These are phyloP conservation scores for Xiphydria camelus DNA, from an alignment of 2,888 invertebrate genomes.

Conservation along the genomic window DNA sequence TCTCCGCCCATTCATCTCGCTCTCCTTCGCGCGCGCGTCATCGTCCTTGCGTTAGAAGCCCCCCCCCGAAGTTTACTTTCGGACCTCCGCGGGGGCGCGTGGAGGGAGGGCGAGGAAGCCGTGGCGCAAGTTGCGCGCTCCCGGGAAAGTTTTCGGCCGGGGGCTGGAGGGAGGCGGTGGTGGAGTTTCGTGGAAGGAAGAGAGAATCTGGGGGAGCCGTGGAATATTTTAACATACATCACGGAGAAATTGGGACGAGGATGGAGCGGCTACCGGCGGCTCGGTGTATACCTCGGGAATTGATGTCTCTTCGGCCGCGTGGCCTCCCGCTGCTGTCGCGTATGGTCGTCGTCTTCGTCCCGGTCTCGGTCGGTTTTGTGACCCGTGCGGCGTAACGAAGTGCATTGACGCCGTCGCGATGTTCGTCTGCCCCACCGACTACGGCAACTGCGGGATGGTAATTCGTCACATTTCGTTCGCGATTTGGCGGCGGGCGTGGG, in stretches of 20 bases:
- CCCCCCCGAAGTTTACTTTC: constrained; percentile 23
- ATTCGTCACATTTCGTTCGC: too few species aligned
- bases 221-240: constrained; percentile 49
- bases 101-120: constrained; percentile 14
- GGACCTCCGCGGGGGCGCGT: constrained; percentile 7
- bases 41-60: constrained; percentile 43
- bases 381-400: not conserved
- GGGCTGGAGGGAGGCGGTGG: constrained; percentile 1
- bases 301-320: constrained; percentile 3
- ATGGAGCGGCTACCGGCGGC: constrained; percentile 2
- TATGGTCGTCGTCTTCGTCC: constrained; percentile 4
- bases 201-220: constrained; percentile 13
- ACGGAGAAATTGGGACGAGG: constrained; percentile 36
- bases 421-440: constrained; percentile 44
- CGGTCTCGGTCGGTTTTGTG: not conserved
- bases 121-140: constrained; percentile 12
- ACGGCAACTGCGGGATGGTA: constrained; percentile 45
- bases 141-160: constrained; percentile 17
- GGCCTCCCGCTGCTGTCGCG: constrained; percentile 7
- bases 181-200: too few species aligned
- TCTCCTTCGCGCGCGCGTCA: constrained; percentile 17
- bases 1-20: not conserved
- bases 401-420: constrained; percentile 26
- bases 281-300: not conserved
- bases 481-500: too few species aligned